Evolutionary conservation across 2,888 invertebrate genomes (phyloP), one percentile per base, ranked within the genome.

Genomic region (Campopleginae sp.): DNA sequence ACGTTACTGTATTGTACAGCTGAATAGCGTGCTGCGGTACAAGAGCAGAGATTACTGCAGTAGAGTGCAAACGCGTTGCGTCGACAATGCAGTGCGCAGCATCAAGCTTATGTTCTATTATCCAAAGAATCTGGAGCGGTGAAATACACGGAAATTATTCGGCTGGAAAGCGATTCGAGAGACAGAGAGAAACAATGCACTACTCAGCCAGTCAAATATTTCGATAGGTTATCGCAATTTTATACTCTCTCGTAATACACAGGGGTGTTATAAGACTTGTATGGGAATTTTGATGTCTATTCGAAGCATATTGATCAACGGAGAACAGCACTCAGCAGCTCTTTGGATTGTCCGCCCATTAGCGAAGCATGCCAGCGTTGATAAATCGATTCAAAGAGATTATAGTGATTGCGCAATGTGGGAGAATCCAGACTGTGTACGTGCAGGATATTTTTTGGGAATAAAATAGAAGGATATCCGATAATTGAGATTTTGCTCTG

Each of bases 141-240:
- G 44, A 48, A 58, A 46, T 23, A 17, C 48, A 51, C 33, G 23
- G 58, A 61, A 38, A 48, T 66, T 46, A 80, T 63, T 23, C 38
- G 65, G 42, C 61, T 48, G 23, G 48, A 74, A 58, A 58, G 63
- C 65, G 71, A 38, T 38, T 10, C 8, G 10, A 38, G 38, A 38
- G n/a, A 38, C 1, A 38, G 38, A 38, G n/a, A 38, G 61, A 51
- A 48, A 33, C 58, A 51, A 27, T 58, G 27, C 42, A 42, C 3
- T 42, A 38, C 38, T 38, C 38, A 71, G 61, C 58, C 51, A 51
- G 19, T 75, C 68, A 46, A 85, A 75, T 81, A 81, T 71, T 63
- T 70, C 27, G 61, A 31, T 33, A 65, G 65, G 78, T 70, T 80
- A 81, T 78, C 63, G 46, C 76, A 76, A 80, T 71, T 19, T 75